Evolutionary conservation across 2,888 invertebrate genomes (phyloP), one percentile per base, ranked within the genome.

Genomic region (Julus scanicus): DNA sequence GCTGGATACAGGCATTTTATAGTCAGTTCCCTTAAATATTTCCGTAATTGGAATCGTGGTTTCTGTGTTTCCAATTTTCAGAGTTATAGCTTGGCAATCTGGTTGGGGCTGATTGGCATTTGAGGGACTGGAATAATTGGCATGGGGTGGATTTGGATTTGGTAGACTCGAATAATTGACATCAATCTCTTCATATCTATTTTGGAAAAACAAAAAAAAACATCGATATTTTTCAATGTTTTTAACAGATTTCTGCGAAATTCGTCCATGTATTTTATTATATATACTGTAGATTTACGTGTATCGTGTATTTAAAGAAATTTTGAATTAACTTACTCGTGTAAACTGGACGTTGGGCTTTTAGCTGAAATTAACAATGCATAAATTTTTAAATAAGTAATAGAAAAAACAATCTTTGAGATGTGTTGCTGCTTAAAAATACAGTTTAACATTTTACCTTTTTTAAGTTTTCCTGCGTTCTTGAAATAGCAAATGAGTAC

Each of bases 61-160:
- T 71, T 71, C 71, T 8, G 71, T 71, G 71, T 9, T 71, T 8
- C 71, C 71, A 71, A 71, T 71, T 71, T 29, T 71, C 29, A 71
- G 20, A 29, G 71, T 71, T 71, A 71, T 71, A 1, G 71, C 29
- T n/a, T 71, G 71, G 29, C 71, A 71, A 2, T 63, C n/a, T 17
- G 63, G n/a, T n/a, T 63, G 63, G n/a, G n/a, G 63, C 1, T 63
- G 53, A 17, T 53, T 53, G 2, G 53, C 71, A 8, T 29, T 53
- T 29, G 71, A 4, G 6, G 11, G 44, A 44, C 44, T 44, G 2
- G 44, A 5, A 44, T 44, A 44, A 44, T 44, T 44, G 44, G 44
- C 44, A 13, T 53, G 53, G 17, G 15, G 4, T 15, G 53, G 3
- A 53, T 15, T 53, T 49, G 49, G 9, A 49, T 49, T 11, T 53